Evolutionary conservation across 2,888 invertebrate species (phyloP), one percentile per base, ranked within the genome.

Genomic region (Eupithecia pulchellata): DNA sequence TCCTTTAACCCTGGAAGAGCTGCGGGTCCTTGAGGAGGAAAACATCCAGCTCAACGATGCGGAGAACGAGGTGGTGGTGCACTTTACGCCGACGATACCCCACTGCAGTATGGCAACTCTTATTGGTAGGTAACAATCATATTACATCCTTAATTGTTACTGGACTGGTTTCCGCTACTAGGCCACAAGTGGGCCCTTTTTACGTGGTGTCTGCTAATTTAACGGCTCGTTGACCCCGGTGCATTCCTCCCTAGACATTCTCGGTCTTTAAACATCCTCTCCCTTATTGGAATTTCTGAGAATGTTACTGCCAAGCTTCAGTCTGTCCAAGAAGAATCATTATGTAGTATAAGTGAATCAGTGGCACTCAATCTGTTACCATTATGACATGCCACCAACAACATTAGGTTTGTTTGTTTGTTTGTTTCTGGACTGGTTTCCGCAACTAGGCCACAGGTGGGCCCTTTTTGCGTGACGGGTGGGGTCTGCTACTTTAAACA

Each of bases 31-130:
- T 0, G 98, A 99, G 84, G 97, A 98, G 86, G 96, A 95, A 79
- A 95, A 97, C 68, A 97, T 99, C 25, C 88, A 93, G 89, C 97
- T 99, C 0, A 95, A 97, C 85, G 97, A 98, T 90, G 93, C 95
- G 62, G 92, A 95, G 0, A 98, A 97, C 84, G 92, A 90, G 11
- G 96, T 60, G 29, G 27, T 60, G 1, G 58, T 60, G 0, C 94
- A 96, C 73, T 99, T 99, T 89, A 99, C 99, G 0, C 99, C 99
- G 0, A 99, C 99, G 0, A 99, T 99, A 81, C 99, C 99, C 0
- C 99, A 99, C 84, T 99, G 99, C 84, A 99, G 98, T 81, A 99
- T 99, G 99, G 99, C 99, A 2, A 99, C 99, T 0, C 91, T 99
- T 42, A 99, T 94, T 67, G 94, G 94, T 91, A 74, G 79, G 85